phyloP scores from a whole-genome alignment of 2,797 vertebrate genomes.

The Scarus forsteni region DNA sequence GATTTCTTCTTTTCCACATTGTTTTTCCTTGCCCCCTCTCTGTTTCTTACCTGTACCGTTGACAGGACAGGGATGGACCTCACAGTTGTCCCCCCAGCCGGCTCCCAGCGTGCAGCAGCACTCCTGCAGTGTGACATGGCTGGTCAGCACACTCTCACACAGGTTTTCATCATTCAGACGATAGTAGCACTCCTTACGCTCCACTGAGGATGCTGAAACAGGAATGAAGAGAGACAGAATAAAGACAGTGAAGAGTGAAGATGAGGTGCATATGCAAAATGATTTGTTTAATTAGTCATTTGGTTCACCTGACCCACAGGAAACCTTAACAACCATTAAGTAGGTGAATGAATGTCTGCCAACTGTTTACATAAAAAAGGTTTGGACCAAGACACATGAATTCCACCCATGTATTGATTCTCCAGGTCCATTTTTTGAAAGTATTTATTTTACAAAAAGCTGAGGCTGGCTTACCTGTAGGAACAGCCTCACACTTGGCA shows the following conservation, averaged over 20 bases:
- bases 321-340: neutral
- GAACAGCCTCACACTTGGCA: conserved; percentile 87
- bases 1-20: too few species aligned
- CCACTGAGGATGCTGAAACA: conserved; percentile 72
- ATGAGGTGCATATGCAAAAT: neutral
- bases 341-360: too few species aligned
- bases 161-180: conserved; percentile 94
- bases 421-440: too few species aligned
- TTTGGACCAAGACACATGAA: neutral
- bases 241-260: neutral
- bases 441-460: neutral
- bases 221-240: neutral
- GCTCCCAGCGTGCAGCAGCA: conserved; percentile 98
- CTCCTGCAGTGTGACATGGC: conserved; percentile 93
- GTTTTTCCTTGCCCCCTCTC: neutral
- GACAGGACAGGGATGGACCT: conserved; percentile 95
- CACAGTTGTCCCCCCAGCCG: conserved; percentile 98
- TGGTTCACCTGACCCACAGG: too few species aligned
- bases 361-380: too few species aligned
- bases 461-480: conserved; percentile 83
- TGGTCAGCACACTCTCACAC: conserved; percentile 95
- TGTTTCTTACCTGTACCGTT: conserved; percentile 87
- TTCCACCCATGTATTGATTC: neutral
- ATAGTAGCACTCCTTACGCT: conserved; percentile 96
- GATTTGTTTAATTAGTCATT: neutral